Evolutionary conservation across 2,797 vertebrate species (phyloP).

Genomic region (Siniperca obscura): DNA sequence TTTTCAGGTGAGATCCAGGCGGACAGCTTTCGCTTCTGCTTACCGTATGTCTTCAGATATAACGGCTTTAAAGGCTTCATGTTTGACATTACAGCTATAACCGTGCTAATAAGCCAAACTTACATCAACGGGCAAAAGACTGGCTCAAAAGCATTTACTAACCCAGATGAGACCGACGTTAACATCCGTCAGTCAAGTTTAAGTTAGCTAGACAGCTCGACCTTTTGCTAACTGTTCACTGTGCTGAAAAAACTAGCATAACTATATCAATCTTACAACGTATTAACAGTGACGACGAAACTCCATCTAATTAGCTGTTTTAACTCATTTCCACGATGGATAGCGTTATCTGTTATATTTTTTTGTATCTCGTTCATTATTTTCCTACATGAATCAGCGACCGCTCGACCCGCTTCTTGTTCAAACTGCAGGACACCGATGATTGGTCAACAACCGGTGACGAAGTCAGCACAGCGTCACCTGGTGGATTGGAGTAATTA

Average conservation of each 20-base stretch:
- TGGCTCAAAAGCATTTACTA: too few species aligned
- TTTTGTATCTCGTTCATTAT: not conserved
- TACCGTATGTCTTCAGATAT: conserved; percentile 82
- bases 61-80: conserved; percentile 65
- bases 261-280: not conserved
- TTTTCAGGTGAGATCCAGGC: conserved; percentile 79
- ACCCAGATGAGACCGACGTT: not conserved
- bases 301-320: not conserved
- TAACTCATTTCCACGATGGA: not conserved
- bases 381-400: rapidly evolving
- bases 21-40: conserved; percentile 67
- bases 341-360: not conserved
- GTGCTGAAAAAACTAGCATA: not conserved
- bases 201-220: not conserved
- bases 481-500: conserved; percentile 50
- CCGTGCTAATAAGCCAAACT: not conserved
- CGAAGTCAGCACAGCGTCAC: conserved; percentile 31
- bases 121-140: too few species aligned
- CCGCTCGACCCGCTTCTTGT: conserved; percentile 56
- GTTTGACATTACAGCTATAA: not conserved
- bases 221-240: not conserved
- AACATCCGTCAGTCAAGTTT: not conserved
- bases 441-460: conserved; percentile 58
- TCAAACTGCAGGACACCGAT: conserved; percentile 64
- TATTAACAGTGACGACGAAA: not conserved